Evolutionary conservation across 2,888 invertebrate genomes (phyloP).

Genomic region (Ormyrus rosae): DNA sequence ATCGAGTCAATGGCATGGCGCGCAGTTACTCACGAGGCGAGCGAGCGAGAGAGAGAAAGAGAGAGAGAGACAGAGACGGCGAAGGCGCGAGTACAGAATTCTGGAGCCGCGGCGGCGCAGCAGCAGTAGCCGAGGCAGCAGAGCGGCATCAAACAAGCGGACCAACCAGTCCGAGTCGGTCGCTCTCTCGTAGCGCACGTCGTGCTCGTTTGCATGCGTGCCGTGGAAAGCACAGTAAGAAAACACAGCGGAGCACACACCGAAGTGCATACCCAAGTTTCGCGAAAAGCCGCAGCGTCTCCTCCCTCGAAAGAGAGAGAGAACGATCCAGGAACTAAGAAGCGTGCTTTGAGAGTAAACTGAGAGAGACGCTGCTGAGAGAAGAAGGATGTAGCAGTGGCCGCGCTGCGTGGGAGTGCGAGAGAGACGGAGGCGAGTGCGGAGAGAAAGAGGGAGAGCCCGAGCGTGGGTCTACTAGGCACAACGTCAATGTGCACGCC

Average conservation of each 20-base stretch:
- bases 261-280: neutral
- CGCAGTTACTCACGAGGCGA: no score
- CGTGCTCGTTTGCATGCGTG: neutral
- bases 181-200: slow-evolving; percentile 1
- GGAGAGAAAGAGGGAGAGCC: neutral
- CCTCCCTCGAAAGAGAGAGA: neutral
- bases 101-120: slow-evolving; percentile 4
- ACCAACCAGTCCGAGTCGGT: slow-evolving; percentile 10
- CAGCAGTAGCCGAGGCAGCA: slow-evolving; percentile 5
- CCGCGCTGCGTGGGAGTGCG: neutral
- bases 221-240: no score
- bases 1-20: no score
- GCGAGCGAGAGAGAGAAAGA: neutral
- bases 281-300: neutral
- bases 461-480: neutral
- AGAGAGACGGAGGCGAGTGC: neutral
- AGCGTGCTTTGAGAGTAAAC: no score
- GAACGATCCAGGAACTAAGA: no score
- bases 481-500: neutral
- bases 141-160: neutral
- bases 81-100: neutral
- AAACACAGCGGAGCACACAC: no score
- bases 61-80: neutral
- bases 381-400: slow-evolving; percentile 2
- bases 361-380: neutral